Base-by-base conservation (phyloP, 1,140 invertebrate species). In the Zaprionus vittiger region DNA sequence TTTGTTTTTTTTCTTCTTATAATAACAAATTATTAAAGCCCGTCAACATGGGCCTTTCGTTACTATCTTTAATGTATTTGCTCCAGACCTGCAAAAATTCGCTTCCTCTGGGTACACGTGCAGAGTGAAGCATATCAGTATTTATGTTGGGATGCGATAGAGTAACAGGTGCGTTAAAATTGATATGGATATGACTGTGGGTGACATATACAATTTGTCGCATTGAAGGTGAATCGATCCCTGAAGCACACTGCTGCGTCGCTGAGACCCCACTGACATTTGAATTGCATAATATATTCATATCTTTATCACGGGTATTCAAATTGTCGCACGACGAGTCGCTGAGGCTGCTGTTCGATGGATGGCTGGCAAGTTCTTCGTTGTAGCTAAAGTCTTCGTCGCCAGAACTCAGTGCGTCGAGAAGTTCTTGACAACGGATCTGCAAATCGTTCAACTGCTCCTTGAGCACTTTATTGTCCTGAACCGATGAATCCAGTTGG, bases 151-250 rank as follows among this genome's bases (percentile, higher is more conserved):
- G 54, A 3, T 72, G 31, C 0, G 62, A 65, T 4, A 72, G 31
- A 4, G 59, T 57, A 6, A 83, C 64, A 7, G 67, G 55, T 9
- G 67, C 83, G 47, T 83, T 73, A 5, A 87, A 73, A 31, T 83
- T 73, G 15, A 87, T 72, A 20, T 87, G 78, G 6, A 79, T 69
- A 22, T 89, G 80, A n/a, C 80, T 87, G 24, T 81, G 77, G 2
- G 54, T 83, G 12, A 87, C 79, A 31, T 65, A 87, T 0, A 87
- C 65, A 24, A 70, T 78, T 44, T 59, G 75, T n/a, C 20, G 26
- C 38, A 47, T 28, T 49, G 28, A 28, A 5, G 9, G 1, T 17
- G 20, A 12, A 6, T 24, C 2, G n/a, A 34, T 12, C 15, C 24
- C 26, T 9, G 38, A 2, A 4, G 20, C 5, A 5, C 5, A 5